These are phyloP conservation scores for Australoheros scitulus DNA, from an alignment of 2,113 vertebrate species.

Conservation along the genomic window DNA sequence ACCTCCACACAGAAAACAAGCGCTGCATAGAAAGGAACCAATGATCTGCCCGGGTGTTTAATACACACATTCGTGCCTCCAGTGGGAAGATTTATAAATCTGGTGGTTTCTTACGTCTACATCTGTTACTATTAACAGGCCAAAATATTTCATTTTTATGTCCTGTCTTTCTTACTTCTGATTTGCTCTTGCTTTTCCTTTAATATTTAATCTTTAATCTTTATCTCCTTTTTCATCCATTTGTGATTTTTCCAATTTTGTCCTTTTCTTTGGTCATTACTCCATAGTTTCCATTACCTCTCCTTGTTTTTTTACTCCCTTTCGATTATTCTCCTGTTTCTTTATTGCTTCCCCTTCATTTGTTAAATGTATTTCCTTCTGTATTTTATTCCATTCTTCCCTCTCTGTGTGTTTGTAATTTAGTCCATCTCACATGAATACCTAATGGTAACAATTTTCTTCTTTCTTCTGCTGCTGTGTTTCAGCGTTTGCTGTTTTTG, in stretches of 20 bases:
- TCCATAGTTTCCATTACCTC: neutral
- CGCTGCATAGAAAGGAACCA: neutral
- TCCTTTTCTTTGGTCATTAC: neutral
- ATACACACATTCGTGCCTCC: neutral
- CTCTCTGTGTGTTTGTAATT: neutral
- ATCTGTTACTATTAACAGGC: neutral
- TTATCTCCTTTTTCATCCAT: neutral
- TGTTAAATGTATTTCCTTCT: neutral
- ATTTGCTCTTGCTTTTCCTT: neutral
- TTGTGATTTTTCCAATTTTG: neutral
- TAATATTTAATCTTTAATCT: conserved; percentile 9
- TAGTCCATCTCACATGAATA: neutral
- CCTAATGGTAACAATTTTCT: neutral
- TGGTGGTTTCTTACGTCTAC: no score
- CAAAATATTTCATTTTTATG: neutral
- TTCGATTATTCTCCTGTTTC: neutral
- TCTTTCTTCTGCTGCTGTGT: neutral
- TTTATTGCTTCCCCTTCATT: neutral
- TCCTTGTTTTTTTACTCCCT: neutral
- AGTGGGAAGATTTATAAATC: neutral
- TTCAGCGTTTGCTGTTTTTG: neutral
- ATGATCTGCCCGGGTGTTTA: neutral
- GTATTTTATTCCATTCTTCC: neutral
- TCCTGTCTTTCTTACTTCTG: neutral
- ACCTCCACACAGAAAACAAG: neutral